phyloP scores from a whole-genome alignment of 2,113 vertebrate species.

The Sterrhoptilus dennistouni region DNA sequence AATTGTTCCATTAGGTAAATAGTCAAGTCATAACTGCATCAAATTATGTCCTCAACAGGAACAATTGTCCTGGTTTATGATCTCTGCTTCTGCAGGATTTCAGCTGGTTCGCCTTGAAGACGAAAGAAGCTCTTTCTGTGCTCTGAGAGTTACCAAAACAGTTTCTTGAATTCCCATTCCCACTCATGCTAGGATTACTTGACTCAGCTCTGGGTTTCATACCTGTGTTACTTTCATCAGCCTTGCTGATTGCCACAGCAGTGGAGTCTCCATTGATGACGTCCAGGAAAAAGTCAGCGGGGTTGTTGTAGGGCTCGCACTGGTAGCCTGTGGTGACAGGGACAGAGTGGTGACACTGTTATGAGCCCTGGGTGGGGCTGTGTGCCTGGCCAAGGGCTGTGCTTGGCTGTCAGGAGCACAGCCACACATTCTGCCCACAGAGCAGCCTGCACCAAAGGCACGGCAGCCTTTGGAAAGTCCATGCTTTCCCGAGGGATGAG shows the following conservation, averaged over 20 bases:
- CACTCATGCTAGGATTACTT: background rate
- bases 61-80: background rate
- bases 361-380: background rate
- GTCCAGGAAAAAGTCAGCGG: conserved; percentile 94
- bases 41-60: background rate
- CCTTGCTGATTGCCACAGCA: conserved; percentile 51
- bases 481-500: fast-evolving
- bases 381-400: background rate
- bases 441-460: background rate
- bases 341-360: conserved; percentile 35
- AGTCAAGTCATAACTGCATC: background rate
- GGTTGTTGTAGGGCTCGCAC: conserved; percentile 93
- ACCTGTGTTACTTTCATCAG: conserved; percentile 67
- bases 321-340: conserved; percentile 76
- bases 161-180: background rate
- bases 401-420: background rate
- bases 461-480: background rate
- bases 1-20: background rate
- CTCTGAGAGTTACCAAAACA: background rate
- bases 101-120: background rate
- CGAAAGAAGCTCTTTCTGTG: background rate
- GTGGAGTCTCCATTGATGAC: conserved; percentile 91
- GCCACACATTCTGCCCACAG: fast-evolving
- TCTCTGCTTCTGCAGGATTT: background rate
- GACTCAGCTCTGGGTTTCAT: background rate